A percentile compares a stretch with the other conserved stretches of the same genome.
Evolutionary conservation across 2,888 invertebrate species (phyloP).

Genomic region (Eupithecia inturbata): DNA sequence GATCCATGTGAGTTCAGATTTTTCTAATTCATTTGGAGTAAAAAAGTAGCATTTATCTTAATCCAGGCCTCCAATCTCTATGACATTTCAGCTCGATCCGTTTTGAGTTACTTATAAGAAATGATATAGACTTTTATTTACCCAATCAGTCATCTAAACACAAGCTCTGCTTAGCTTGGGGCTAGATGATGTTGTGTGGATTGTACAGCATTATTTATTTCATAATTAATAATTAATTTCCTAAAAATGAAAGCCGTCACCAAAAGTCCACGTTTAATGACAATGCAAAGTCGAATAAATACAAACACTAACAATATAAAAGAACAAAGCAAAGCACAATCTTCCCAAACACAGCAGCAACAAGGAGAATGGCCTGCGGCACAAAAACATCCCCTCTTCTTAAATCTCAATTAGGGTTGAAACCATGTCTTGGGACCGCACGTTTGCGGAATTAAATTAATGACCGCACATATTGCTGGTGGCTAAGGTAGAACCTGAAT

Average conservation of each 20-base stretch:
- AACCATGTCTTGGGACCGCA: slow-evolving; percentile 79
- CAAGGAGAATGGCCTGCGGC: slow-evolving; percentile 51
- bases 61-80: neutral
- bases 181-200: too few relatives aligned
- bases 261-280: neutral
- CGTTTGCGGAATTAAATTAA: slow-evolving; percentile 83
- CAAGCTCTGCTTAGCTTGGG: too few relatives aligned
- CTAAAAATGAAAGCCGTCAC: neutral
- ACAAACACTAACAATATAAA: neutral
- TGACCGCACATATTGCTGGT: slow-evolving; percentile 80
- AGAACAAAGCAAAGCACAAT: slow-evolving; percentile 6
- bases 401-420: slow-evolving; percentile 84
- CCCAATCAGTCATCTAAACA: too few relatives aligned
- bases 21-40: neutral
- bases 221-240: too few relatives aligned
- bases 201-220: too few relatives aligned
- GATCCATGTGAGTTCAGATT: too few relatives aligned
- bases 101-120: neutral
- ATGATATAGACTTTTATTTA: neutral
- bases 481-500: slow-evolving; percentile 45
- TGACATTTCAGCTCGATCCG: neutral
- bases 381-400: slow-evolving; percentile 75
- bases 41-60: neutral
- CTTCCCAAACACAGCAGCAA: slow-evolving; percentile 15
- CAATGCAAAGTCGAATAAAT: neutral